A percentile compares a stretch with the other conserved stretches of the same genome.
phyloP scores from a whole-genome alignment of 2,797 vertebrate species.

The Diceros bicornis region DNA sequence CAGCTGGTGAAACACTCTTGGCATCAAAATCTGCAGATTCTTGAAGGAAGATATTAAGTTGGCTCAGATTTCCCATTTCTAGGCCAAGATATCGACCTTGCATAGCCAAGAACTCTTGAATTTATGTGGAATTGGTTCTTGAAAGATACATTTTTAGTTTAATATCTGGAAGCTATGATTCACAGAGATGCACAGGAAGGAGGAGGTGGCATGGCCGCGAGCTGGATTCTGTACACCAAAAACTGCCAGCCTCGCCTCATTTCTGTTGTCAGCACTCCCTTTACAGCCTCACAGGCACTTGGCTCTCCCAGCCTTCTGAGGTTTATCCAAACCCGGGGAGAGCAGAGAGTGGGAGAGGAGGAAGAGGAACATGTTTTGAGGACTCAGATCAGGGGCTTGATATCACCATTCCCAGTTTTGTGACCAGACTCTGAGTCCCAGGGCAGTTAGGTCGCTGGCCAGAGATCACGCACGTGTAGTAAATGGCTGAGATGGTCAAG shows the following conservation, averaged over 20 bases:
- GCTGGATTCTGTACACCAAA: background rate
- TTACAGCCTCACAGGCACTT: background rate
- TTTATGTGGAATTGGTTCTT: conserved; percentile 1
- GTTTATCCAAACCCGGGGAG: background rate
- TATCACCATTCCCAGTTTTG: background rate
- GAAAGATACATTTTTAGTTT: conserved; percentile 29
- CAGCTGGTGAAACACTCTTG: conserved; percentile 31
- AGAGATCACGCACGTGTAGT: rapidly evolving
- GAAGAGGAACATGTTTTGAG: background rate
- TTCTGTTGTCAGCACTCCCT: rapidly evolving
- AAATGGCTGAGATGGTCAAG: background rate
- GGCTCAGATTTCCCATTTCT: conserved; percentile 53
- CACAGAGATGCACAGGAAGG: background rate
- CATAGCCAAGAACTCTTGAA: conserved; percentile 49
- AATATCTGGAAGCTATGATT: background rate
- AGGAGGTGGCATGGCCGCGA: background rate
- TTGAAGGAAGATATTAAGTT: conserved; percentile 65
- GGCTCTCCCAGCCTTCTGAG: background rate
- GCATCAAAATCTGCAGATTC: conserved; percentile 45
- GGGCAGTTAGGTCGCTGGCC: background rate
- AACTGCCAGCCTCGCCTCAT: too few relatives aligned
- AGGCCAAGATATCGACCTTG: conserved; percentile 57
- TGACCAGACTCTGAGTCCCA: background rate
- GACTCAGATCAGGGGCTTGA: background rate
- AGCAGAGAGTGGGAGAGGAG: background rate